These are phyloP conservation scores for Anastrepha ludens DNA, from an alignment of 1,140 invertebrate species.

Conservation along the genomic window DNA sequence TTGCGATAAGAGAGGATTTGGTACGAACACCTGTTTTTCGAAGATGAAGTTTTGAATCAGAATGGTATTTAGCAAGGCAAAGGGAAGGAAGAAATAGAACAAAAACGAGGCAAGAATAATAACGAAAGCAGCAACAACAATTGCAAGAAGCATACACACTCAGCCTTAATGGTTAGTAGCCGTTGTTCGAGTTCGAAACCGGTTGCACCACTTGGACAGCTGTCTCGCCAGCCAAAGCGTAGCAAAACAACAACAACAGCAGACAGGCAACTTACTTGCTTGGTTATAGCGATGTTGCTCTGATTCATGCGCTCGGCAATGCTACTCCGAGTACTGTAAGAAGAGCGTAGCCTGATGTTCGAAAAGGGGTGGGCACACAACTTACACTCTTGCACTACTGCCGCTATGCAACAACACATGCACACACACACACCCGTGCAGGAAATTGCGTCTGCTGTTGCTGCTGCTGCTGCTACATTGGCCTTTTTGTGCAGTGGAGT, in stretches of 20 bases:
- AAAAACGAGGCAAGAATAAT: constrained; percentile 31
- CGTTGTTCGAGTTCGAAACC: constrained; percentile 25
- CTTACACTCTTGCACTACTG: background rate
- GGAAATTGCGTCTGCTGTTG: background rate
- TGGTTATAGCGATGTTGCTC: background rate
- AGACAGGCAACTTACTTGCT: background rate
- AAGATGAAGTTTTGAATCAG: background rate
- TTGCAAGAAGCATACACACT: constrained; percentile 57
- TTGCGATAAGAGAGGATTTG: background rate
- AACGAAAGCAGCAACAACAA: constrained; percentile 34
- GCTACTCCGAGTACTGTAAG: background rate
- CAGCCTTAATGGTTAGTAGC: background rate
- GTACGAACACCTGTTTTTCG: constrained; percentile 45
- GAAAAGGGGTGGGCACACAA: constrained; percentile 47
- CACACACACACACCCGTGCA: background rate
- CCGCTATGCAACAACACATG: background rate
- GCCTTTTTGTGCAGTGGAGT: constrained; percentile 9
- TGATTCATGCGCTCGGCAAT: background rate
- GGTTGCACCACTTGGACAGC: constrained; percentile 29
- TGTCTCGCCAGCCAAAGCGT: background rate
- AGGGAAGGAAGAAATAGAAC: background rate
- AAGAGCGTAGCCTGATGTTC: constrained; percentile 56
- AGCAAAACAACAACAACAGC: background rate
- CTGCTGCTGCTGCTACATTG: background rate
- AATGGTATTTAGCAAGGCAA: background rate